These are phyloP conservation scores for Proctacanthus coquilletti DNA, from an alignment of 1,140 invertebrate genomes.

Conservation along the genomic window DNA sequence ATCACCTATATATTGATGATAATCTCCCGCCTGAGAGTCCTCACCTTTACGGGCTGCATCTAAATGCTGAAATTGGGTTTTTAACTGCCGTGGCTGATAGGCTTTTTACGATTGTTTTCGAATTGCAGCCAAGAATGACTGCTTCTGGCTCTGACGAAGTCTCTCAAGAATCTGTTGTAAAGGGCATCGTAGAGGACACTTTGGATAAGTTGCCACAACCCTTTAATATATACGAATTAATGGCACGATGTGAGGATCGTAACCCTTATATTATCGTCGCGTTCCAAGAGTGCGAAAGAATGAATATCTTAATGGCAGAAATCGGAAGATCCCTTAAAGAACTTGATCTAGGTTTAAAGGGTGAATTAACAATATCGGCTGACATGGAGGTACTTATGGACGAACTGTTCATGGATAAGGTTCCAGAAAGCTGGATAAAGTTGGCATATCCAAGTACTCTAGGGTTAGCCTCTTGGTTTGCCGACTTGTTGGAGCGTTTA, in stretches of 20 bases:
- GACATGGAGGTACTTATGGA: slow-evolving; percentile 83
- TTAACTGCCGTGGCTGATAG: slow-evolving; percentile 72
- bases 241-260: slow-evolving; percentile 73
- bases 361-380: slow-evolving; percentile 80
- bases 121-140: slow-evolving; percentile 64
- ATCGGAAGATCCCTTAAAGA: slow-evolving; percentile 69
- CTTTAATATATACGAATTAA: slow-evolving; percentile 76
- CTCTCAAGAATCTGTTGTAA: slow-evolving; percentile 74
- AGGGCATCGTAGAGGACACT: slow-evolving; percentile 70
- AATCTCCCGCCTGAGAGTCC: slow-evolving; percentile 76
- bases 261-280: slow-evolving; percentile 86
- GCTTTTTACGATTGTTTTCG: slow-evolving; percentile 78
- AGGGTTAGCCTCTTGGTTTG: slow-evolving; percentile 73
- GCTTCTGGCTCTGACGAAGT: slow-evolving; percentile 42
- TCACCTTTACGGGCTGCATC: slow-evolving; percentile 79
- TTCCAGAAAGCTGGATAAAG: slow-evolving; percentile 69
- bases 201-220: slow-evolving; percentile 76
- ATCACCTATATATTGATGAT: slow-evolving; percentile 84
- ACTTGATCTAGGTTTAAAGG: slow-evolving; percentile 77
- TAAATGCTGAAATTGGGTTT: slow-evolving; percentile 91
- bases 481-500: slow-evolving; percentile 64
- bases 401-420: slow-evolving; percentile 69
- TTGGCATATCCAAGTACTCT: slow-evolving; percentile 81
- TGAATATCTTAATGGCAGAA: slow-evolving; percentile 75
- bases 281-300: slow-evolving; percentile 89